Conservation (phyloP, 2,888 invertebrate species). For the Ptychoptera contaminata region DNA sequence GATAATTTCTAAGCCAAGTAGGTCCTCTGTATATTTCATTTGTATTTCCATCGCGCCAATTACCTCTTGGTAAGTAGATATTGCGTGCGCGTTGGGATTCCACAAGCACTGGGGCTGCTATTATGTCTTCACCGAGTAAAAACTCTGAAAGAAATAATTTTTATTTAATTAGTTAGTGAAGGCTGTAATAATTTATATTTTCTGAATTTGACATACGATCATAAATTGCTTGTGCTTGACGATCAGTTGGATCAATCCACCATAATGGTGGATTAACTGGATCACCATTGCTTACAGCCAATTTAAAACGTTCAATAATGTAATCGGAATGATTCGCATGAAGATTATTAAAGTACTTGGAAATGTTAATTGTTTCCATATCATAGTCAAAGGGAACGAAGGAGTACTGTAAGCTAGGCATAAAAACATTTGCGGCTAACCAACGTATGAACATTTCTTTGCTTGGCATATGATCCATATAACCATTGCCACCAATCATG, state of each 20-base stretch:
- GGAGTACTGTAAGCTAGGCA: slow-evolving; percentile 65
- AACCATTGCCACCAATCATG: slow-evolving; percentile 54
- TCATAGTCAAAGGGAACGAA: slow-evolving; percentile 61
- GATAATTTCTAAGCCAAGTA: slow-evolving; percentile 41
- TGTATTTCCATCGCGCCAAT: slow-evolving; percentile 49
- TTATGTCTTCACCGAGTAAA: slow-evolving; percentile 56
- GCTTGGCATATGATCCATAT: slow-evolving; percentile 33
- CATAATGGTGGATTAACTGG: slow-evolving; percentile 72
- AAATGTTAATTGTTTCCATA: slow-evolving; percentile 41
- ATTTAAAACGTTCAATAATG: slow-evolving; percentile 45
- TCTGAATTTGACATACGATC: slow-evolving; percentile 33
- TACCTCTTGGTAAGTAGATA: slow-evolving; percentile 60
- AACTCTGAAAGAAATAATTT: slow-evolving; percentile 42
- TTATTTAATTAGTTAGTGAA: no score
- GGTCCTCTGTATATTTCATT: slow-evolving; percentile 38
- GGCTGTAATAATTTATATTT: neutral
- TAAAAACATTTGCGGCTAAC: slow-evolving; percentile 57
- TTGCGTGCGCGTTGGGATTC: slow-evolving; percentile 44
- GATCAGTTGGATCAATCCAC: slow-evolving; percentile 63
- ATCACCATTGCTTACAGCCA: slow-evolving; percentile 40
- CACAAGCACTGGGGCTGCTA: slow-evolving; percentile 62
- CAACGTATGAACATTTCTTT: slow-evolving; percentile 55
- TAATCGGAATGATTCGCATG: slow-evolving; percentile 44
- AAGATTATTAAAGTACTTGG: slow-evolving; percentile 44
- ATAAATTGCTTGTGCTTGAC: slow-evolving; percentile 38